These are phyloP conservation scores for Cheilosia soror DNA, from an alignment of 2,888 invertebrate genomes.

Conservation along the genomic window DNA sequence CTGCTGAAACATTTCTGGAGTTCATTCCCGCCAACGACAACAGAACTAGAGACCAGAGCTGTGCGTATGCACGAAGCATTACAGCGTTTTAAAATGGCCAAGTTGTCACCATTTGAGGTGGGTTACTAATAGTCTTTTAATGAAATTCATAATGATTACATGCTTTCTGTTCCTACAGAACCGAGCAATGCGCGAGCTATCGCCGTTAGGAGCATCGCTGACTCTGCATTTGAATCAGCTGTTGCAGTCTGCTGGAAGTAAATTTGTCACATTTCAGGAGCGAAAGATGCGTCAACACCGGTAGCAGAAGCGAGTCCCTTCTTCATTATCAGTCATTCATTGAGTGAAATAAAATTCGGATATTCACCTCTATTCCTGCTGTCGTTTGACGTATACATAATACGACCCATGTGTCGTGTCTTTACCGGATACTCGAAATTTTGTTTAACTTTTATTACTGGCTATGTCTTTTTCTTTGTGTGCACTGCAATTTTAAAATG, in stretches of 20 bases:
- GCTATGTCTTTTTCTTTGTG: too few species aligned
- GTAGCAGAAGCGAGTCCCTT: conserved; percentile 78
- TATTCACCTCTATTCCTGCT: background rate
- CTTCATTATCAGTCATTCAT: conserved; percentile 53
- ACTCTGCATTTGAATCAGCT: conserved; percentile 95
- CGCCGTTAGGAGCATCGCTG: conserved; percentile 91
- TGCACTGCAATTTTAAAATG: too few species aligned
- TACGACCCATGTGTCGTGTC: too few species aligned
- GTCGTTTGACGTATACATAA: too few species aligned
- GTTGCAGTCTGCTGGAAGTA: conserved; percentile 92
- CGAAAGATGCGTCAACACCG: conserved; percentile 85
- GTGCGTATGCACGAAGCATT: conserved; percentile 95
- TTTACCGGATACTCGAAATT: too few species aligned
- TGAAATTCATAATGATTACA: conserved; percentile 1
- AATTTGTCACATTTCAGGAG: conserved; percentile 94
- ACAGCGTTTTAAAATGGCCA: conserved; percentile 93
- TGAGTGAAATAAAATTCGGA: conserved; percentile 47
- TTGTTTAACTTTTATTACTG: too few species aligned
- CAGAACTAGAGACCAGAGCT: conserved; percentile 90
- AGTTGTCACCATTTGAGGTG: conserved; percentile 93
- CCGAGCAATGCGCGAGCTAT: conserved; percentile 91
- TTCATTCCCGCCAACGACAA: conserved; percentile 93
- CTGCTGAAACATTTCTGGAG: conserved; percentile 97
- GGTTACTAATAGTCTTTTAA: conserved; percentile 57
- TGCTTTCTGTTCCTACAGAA: conserved; percentile 85